These are phyloP conservation scores for Pithecia hirsuta DNA, from an alignment of 2,797 vertebrate species.

Conservation along the genomic window DNA sequence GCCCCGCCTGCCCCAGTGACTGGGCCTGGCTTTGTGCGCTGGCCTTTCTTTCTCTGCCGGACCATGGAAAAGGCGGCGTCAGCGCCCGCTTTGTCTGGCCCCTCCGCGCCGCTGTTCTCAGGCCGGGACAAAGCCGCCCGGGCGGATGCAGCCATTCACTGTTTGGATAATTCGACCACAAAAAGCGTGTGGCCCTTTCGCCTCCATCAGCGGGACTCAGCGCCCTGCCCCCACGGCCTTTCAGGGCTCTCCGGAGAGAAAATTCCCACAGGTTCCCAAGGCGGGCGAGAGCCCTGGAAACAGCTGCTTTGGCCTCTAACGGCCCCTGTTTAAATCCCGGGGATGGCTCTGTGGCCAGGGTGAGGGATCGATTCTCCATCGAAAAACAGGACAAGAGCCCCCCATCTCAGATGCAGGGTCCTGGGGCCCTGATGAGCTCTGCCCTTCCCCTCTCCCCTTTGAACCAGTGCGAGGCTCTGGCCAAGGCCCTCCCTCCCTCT, in stretches of 20 bases:
- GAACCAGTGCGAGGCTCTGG: fast-evolving
- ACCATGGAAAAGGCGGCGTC: conserved; percentile 73
- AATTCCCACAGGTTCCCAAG: conserved; percentile 61
- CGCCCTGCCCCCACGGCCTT: conserved; percentile 12
- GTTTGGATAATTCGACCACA: conserved; percentile 72
- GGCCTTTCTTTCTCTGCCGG: conserved; percentile 56
- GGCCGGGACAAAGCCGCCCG: conserved; percentile 65
- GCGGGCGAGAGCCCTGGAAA: background rate
- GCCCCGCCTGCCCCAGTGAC: background rate
- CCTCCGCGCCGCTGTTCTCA: conserved; percentile 41
- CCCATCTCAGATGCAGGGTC: background rate
- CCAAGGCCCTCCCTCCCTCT: background rate
- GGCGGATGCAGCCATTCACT: conserved; percentile 40
- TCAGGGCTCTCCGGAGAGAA: background rate
- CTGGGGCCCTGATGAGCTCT: fast-evolving
- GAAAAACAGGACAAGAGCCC: background rate
- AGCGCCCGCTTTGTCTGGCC: conserved; percentile 74
- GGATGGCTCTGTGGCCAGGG: background rate
- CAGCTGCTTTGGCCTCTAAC: background rate
- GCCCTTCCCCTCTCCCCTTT: too few relatives aligned
- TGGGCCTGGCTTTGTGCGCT: conserved; percentile 41
- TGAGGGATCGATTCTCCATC: fast-evolving
- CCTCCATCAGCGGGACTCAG: conserved; percentile 26
- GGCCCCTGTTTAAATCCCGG: background rate
- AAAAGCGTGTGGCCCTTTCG: conserved; percentile 60